Percentiles rank a stretch among this genome's conserved stretches.
Evolutionary conservation across 2,113 vertebrate genomes (phyloP).

Genomic region (Bufo gargarizans): DNA sequence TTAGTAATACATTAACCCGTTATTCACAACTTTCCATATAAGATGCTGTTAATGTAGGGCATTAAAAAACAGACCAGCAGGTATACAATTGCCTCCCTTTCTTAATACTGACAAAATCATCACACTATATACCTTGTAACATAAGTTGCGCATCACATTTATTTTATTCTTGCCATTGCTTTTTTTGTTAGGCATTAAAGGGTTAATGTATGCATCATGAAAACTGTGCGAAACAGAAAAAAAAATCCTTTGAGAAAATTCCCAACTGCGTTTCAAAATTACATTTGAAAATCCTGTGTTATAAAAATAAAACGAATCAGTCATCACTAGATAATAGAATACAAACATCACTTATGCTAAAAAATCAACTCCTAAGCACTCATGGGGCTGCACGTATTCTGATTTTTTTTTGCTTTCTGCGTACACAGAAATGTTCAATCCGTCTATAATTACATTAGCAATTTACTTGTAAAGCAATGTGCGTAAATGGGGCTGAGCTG

Average conservation of each 20-base stretch:
- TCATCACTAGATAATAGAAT: constrained; percentile 40
- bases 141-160: background rate
- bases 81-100: background rate
- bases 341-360: constrained; percentile 29
- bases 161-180: background rate
- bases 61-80: background rate
- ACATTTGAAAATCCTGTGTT: background rate
- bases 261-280: constrained; percentile 34
- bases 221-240: background rate
- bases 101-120: background rate
- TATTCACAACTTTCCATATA: background rate
- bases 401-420: background rate
- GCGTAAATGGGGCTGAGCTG: constrained; percentile 22
- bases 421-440: constrained; percentile 4
- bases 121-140: background rate
- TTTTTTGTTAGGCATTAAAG: background rate
- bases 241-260: constrained; percentile 33
- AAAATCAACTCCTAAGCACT: constrained; percentile 28
- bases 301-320: constrained; percentile 46
- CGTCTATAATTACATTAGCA: constrained; percentile 35
- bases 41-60: background rate
- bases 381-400: constrained; percentile 10
- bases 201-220: constrained; percentile 15
- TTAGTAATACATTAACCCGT: background rate
- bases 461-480: constrained; percentile 32